Percentiles rank a stretch among this genome's conserved stretches.
phyloP scores from a whole-genome alignment of 1,140 invertebrate genomes.

The Euwallacea similis region DNA sequence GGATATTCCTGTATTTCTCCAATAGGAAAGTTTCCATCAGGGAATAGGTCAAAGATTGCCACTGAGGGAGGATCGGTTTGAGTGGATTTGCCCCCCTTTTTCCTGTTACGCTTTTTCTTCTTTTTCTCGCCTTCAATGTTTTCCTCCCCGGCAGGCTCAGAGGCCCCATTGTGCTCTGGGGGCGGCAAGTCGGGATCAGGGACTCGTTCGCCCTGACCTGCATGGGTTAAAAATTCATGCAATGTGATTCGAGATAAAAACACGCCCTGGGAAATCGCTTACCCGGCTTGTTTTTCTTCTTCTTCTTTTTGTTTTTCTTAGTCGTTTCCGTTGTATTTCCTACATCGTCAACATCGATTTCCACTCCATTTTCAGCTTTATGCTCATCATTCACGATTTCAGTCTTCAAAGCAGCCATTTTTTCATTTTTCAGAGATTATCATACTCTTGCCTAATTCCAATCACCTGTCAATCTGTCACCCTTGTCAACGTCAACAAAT shows the following conservation, averaged over 20 bases:
- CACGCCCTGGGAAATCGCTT: slow-evolving; percentile 7
- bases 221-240: slow-evolving; percentile 14
- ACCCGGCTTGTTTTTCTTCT: slow-evolving; percentile 58
- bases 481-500: too few relatives aligned
- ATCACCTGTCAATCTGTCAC: too few relatives aligned
- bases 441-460: too few relatives aligned
- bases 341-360: slow-evolving; percentile 47
- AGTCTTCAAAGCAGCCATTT: slow-evolving; percentile 53
- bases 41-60: slow-evolving; percentile 82
- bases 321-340: slow-evolving; percentile 54
- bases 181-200: slow-evolving; percentile 32
- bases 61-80: slow-evolving; percentile 86
- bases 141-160: slow-evolving; percentile 50
- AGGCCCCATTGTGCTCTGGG: slow-evolving; percentile 33
- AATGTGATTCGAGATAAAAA: slow-evolving; percentile 9
- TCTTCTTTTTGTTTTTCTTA: slow-evolving; percentile 68
- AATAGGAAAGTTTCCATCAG: slow-evolving; percentile 77
- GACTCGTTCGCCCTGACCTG: slow-evolving; percentile 41
- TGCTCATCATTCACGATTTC: slow-evolving; percentile 48
- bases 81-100: slow-evolving; percentile 55
- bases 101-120: slow-evolving; percentile 61
- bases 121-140: slow-evolving; percentile 59
- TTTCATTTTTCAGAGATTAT: too few relatives aligned
- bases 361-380: slow-evolving; percentile 47
- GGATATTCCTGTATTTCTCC: slow-evolving; percentile 81